phyloP scores from a whole-genome alignment of 2,113 vertebrate genomes.

The Psephotus haematonotus region DNA sequence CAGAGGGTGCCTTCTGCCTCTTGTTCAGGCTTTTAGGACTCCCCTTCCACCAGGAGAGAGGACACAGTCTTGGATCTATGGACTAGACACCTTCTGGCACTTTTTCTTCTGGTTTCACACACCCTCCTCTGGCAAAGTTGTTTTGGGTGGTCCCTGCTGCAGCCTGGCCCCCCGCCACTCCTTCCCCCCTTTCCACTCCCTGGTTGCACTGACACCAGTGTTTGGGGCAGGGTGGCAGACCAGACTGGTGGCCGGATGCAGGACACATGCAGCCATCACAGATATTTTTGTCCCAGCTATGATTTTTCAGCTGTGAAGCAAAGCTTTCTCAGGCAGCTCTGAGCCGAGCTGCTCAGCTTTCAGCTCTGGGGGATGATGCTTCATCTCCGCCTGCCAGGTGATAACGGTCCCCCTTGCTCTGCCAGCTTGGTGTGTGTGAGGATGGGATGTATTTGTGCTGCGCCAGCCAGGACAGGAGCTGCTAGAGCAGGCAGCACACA shows the following conservation, averaged over 20 bases:
- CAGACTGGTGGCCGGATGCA: background rate
- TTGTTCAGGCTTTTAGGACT: background rate
- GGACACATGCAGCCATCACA: background rate
- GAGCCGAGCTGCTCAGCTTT: background rate
- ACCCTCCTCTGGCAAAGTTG: background rate
- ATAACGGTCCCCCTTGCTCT: background rate
- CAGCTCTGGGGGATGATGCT: background rate
- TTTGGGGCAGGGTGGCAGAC: background rate
- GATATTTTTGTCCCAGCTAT: background rate
- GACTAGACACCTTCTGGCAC: background rate
- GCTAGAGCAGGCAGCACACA: background rate
- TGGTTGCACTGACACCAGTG: background rate
- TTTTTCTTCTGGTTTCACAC: background rate
- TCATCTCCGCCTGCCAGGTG: accelerated
- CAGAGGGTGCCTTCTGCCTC: background rate
- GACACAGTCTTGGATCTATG: background rate
- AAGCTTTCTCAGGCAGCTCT: background rate
- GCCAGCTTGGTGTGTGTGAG: background rate
- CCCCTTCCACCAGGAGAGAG: background rate
- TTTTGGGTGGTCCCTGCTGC: background rate
- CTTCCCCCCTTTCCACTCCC: background rate
- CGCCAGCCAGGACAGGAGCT: background rate
- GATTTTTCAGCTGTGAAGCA: background rate
- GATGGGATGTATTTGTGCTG: accelerated
- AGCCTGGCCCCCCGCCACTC: background rate